Base-by-base conservation (phyloP, 1,140 invertebrate genomes). In the Acromyrmex heyeri region DNA sequence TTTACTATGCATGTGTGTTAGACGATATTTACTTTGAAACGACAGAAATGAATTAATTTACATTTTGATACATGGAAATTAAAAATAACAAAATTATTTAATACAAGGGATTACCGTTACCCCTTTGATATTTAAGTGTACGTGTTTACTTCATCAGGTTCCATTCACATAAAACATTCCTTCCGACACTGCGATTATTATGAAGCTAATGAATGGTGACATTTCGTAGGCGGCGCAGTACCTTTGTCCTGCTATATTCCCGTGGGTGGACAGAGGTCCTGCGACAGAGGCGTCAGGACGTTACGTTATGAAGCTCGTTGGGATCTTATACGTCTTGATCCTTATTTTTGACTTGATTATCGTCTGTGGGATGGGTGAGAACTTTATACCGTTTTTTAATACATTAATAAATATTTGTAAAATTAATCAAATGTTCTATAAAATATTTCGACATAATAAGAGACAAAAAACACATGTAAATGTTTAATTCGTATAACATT, bases 281-380 rank as follows among this genome's bases (percentile, higher is more conserved):
- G 98, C 98, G 21, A 98, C 98, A 5, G 97, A 98, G 91, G 97
- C 97, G 86, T 97, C 97, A 76, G 98, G 98, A 75, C 97, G 98
- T 94, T 97, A 97, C 93, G 98, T 98, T 67, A 98, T 98, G 95
- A 98, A 98, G 95, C 96, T 98, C 89, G 98, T 98, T 72, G 98
- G 98, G 27, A 95, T 98, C 72, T 96, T 99, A 90, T 98, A 98
- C 94, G 92, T 97, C 30, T 95, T 98, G 67, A 97, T 99, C 91
- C 95, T 98, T 85, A 95, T 97, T 86, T 97, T 99, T 92, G 98
- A 99, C 95, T 91, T 98, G 64, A 97, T 98, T 61, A 97, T 98
- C 57, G 98, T 98, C 21, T 97, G 96, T 91, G 97, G 97, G 24
- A 97, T 97, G 95, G 97, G 97, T 95, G 69, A 93, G 94, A 61